Evolutionary conservation across 1,140 invertebrate species (phyloP), one percentile per base, ranked within the genome.

Genomic region (Hyposmocoma kahamanoa): DNA sequence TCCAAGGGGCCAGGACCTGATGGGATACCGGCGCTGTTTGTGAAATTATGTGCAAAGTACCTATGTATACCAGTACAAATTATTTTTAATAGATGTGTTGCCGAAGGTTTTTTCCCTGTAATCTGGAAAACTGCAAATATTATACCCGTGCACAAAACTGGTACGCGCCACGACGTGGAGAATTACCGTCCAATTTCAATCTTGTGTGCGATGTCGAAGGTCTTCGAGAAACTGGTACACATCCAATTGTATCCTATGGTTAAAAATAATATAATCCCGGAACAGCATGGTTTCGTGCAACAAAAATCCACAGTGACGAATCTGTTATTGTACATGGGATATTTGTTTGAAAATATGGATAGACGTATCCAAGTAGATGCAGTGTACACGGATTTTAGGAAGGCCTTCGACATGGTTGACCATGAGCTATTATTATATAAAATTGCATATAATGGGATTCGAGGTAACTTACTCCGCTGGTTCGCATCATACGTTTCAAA

Each of bases 401-500:
- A n/a, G n/a, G n/a, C n/a, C n/a, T n/a, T n/a, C n/a, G n/a, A n/a
- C n/a, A n/a, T n/a, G n/a, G n/a, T n/a, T n/a, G n/a, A n/a, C n/a
- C n/a, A n/a, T 17, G n/a, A 18, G n/a, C 18, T 48, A 4, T 34
- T 48, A 1, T 20, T 48, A 4, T 4, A 48, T 8, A 48, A 48
- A 48, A 3, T 55, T 2, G 19, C 21, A 13, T 43, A 19, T 10
- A 41, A 38, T 11, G 41, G 41, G 2, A 44, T 55, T 5, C 41
- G 30, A n/a, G n/a, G n/a, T n/a, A 1, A 32, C 8, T 34, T 65
- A 9, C 39, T 61, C 13, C 30, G 38, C 8, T 67, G 67, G 71
- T 53, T 70, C 19, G 32, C 34, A 10, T 65, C 59, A 13, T 72
- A 67, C 42, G 47, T 74, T 17, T 41, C 39, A n/a, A 54, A 59